Conservation (phyloP, 2,797 vertebrate genomes). For the Spatula clypeata region DNA sequence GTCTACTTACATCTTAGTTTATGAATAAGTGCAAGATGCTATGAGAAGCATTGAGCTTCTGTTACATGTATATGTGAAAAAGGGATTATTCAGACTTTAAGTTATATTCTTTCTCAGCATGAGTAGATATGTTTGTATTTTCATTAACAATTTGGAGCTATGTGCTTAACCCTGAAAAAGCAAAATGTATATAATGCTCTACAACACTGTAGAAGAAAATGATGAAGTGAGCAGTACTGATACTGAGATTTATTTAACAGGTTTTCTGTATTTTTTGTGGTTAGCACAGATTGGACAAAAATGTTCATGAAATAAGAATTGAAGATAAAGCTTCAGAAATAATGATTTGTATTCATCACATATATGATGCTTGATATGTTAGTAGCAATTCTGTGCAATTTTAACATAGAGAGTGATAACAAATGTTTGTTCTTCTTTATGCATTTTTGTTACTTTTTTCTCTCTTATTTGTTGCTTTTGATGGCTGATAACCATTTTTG, state of each 20-base stretch:
- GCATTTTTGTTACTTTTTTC: not conserved
- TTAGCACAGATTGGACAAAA: not conserved
- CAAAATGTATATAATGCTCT: not conserved
- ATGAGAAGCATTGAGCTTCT: not conserved
- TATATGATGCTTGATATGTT: not conserved
- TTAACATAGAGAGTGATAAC: not conserved
- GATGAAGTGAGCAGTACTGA: accelerated
- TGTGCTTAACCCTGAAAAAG: not conserved
- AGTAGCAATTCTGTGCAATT: not conserved
- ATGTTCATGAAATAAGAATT: not conserved
- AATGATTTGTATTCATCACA: not conserved
- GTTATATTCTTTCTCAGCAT: not conserved
- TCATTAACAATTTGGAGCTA: not conserved
- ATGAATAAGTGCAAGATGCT: not conserved
- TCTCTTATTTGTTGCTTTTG: not conserved
- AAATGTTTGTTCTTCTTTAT: not conserved
- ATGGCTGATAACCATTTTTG: not conserved
- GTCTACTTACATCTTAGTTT: not conserved
- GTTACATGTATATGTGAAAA: not conserved
- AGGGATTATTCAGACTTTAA: not conserved
- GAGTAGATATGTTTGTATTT: not conserved
- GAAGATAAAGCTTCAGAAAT: not conserved
- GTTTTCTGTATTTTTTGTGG: not conserved
- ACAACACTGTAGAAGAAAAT: not conserved
- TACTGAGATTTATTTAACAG: not conserved